A percentile compares a stretch with the other conserved stretches of the same genome.
These are phyloP conservation scores for Triplophysa bombifrons DNA, from an alignment of 2,797 vertebrate species.

Conservation along the genomic window DNA sequence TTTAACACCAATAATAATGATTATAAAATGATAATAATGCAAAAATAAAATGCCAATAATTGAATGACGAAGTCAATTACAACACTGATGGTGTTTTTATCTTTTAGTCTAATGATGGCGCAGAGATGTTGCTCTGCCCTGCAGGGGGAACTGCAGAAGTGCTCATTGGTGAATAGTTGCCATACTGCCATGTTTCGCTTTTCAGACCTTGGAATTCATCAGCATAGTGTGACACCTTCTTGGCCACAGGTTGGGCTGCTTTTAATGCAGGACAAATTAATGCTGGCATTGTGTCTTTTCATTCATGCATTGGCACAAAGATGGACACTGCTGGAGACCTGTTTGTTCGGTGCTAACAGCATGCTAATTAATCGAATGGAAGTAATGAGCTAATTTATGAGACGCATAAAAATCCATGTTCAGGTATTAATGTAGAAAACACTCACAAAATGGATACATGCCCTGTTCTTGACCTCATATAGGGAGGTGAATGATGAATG, in stretches of 20 bases:
- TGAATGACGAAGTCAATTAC: background rate
- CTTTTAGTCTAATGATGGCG: background rate
- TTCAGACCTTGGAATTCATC: conserved; percentile 21
- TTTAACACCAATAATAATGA: no score
- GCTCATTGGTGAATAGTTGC: conserved; percentile 2
- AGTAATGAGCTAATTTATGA: conserved; percentile 48
- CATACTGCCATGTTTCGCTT: background rate
- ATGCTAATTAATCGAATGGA: conserved; percentile 48
- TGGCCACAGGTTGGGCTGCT: conserved; percentile 29
- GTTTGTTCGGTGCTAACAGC: conserved; percentile 41
- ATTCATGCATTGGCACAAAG: conserved; percentile 36
- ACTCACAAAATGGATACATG: conserved; percentile 22
- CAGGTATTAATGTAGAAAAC: conserved; percentile 42
- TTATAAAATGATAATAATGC: background rate
- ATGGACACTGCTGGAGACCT: conserved; percentile 39
- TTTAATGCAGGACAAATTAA: conserved; percentile 42
- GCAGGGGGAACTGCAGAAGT: background rate
- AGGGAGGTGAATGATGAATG: background rate
- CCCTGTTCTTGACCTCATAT: background rate
- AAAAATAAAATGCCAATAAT: background rate
- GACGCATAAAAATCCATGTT: conserved; percentile 43
- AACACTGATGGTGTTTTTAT: background rate
- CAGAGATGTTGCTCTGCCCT: conserved; percentile 22
- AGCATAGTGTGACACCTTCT: conserved; percentile 24
- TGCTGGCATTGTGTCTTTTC: conserved; percentile 43